Evolutionary conservation across 1,140 invertebrate genomes (phyloP), one percentile per base, ranked within the genome.

Genomic region (Anthonomus grandis): DNA sequence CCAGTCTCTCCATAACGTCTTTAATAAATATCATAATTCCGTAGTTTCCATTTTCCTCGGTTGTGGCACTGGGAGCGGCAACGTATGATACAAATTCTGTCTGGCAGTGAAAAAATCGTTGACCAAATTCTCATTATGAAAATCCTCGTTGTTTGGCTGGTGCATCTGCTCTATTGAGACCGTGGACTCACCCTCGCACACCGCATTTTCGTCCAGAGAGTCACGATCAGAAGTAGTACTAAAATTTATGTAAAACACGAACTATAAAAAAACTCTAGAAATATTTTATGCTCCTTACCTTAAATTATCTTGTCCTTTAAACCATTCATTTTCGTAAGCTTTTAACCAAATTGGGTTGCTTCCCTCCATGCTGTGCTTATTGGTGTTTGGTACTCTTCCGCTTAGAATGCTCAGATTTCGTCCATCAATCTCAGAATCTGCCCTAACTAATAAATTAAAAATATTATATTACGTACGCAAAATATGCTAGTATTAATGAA

Each of bases 281-380:
- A 12, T 45, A 12, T 15, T 31, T 38, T n/a, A 13, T 10, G 22
- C 13, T 27, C 45, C 31, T 75, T 79, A 88, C 83, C 84, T 86
- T 24, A 81, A 78, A 15, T 89, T 89, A 64, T 90, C 88, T 56
- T 90, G 87, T 55, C 85, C 86, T 75, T 95, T 95, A 70, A 91
- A 94, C 91, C 92, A 95, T 70, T 93, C 91, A 72, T 95, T 95
- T 74, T 94, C 91, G 68, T 94, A 95, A 5, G 91, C 89, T 65
- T 92, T 89, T 74, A 95, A 83, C 93, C 93, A 96, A 64, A 96
- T 95, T 0, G 93, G 93, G 79, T 96, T 96, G 6, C 90, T 93
- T 24, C 93, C 93, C 75, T 95, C 91, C 4, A 89, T 85, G 64
- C 91, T 93, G 71, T 95, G 93, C 70, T 93, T 92, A 73, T 95